Evolutionary conservation across 1,140 invertebrate genomes (phyloP).

Genomic region (Pogonognathellus flavescens): DNA sequence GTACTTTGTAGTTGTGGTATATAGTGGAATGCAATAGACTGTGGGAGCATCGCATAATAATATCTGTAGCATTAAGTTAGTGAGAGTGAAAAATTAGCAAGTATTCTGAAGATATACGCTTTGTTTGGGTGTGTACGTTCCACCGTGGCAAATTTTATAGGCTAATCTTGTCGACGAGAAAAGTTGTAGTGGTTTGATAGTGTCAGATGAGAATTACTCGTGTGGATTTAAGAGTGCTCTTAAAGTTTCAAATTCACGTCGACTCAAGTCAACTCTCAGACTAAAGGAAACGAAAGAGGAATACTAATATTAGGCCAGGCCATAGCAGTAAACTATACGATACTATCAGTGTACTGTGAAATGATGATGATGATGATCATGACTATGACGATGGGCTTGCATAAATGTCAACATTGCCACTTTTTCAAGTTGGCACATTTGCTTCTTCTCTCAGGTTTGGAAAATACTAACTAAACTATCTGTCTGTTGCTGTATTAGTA

Average conservation of each 20-base stretch:
- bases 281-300: constrained; percentile 39
- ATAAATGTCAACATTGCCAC: constrained; percentile 44
- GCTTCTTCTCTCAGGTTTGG: constrained; percentile 32
- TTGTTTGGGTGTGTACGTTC: constrained; percentile 48
- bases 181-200: constrained; percentile 47
- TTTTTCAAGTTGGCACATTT: constrained; percentile 49
- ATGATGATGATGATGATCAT: constrained; percentile 49
- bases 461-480: background rate
- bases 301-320: constrained; percentile 42
- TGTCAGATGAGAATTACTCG: constrained; percentile 48
- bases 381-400: constrained; percentile 47
- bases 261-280: constrained; percentile 8
- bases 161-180: constrained; percentile 44
- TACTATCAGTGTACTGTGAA: constrained; percentile 50
- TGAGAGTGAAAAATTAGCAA: constrained; percentile 47
- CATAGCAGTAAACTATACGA: constrained; percentile 39
- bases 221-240: constrained; percentile 49
- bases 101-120: constrained; percentile 22
- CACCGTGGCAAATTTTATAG: constrained; percentile 49
- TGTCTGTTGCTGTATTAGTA: background rate
- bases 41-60: background rate
- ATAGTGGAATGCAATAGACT: too few species aligned
- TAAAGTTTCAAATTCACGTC: constrained; percentile 35
- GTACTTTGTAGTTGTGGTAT: background rate
- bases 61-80: constrained; percentile 26